These are phyloP conservation scores for Metridium senile DNA, from an alignment of 92 coral and sea anemone genomes.

Conservation along the genomic window DNA sequence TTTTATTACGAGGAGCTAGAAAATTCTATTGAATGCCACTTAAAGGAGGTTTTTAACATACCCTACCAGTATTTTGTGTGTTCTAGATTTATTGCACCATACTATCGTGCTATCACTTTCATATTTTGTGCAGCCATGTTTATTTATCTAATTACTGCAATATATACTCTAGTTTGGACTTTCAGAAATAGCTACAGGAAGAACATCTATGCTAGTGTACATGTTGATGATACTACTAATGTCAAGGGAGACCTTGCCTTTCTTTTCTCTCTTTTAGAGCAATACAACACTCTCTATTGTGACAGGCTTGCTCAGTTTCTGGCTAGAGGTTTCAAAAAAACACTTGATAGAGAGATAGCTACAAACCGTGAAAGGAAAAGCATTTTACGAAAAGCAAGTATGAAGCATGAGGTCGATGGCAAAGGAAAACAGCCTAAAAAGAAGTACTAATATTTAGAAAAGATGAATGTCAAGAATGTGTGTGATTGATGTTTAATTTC, in stretches of 20 bases:
- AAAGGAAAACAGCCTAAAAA: too few relatives aligned
- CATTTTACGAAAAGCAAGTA: not conserved
- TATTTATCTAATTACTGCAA: not conserved
- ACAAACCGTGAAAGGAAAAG: not conserved
- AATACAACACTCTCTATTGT: not conserved
- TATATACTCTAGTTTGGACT: slow-evolving; percentile 1
- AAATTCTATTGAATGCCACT: slow-evolving; percentile 6
- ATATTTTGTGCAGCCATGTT: slow-evolving; percentile 4
- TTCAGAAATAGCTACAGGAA: not conserved
- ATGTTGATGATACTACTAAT: not conserved
- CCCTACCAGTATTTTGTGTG: slow-evolving; percentile 39
- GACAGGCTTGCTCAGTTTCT: not conserved
- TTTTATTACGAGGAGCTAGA: not conserved
- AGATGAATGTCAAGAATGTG: too few relatives aligned
- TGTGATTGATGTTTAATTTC: too few relatives aligned
- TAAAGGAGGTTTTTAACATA: slow-evolving; percentile 15
- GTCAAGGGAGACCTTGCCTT: slow-evolving; percentile 4
- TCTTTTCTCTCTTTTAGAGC: not conserved
- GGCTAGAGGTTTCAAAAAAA: not conserved
- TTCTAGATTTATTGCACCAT: slow-evolving; percentile 35
- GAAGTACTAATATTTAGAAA: too few relatives aligned
- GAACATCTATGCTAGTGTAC: not conserved
- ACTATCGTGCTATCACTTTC: slow-evolving; percentile 11
- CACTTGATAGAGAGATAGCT: not conserved
- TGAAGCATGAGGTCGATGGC: not conserved